phyloP scores from a whole-genome alignment of 1,140 invertebrate genomes.

The Drosophila subobscura region DNA sequence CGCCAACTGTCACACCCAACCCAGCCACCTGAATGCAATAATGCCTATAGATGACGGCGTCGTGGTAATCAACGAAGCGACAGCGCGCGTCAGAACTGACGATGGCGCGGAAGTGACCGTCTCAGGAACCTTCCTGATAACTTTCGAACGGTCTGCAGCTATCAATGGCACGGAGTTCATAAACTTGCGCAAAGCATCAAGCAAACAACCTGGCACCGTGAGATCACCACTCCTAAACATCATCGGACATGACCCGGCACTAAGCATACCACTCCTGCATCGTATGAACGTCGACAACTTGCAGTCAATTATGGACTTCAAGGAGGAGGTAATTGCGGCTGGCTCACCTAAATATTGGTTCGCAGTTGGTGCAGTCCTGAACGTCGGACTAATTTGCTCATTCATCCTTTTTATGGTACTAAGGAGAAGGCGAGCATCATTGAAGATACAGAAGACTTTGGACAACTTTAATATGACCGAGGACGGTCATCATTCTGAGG shows the following conservation, averaged over 20 bases:
- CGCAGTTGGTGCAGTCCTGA: conserved; percentile 2
- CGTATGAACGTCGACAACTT: conserved; percentile 9
- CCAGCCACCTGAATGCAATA: conserved; percentile 23
- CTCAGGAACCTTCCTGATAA: conserved; percentile 26
- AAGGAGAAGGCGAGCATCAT: conserved; percentile 8
- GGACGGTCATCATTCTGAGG: conserved; percentile 19
- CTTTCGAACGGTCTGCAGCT: conserved; percentile 13
- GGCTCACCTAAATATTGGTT: conserved; percentile 8
- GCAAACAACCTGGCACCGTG: neutral
- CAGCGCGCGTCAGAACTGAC: conserved; percentile 10
- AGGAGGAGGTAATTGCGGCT: conserved; percentile 7
- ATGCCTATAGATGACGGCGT: conserved; percentile 23
- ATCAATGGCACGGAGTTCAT: conserved; percentile 16
- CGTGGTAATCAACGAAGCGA: conserved; percentile 32
- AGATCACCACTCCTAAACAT: conserved; percentile 6
- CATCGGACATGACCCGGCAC: conserved; percentile 1
- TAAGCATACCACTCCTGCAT: conserved; percentile 18
- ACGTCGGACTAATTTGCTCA: conserved; percentile 1
- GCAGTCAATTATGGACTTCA: conserved; percentile 1
- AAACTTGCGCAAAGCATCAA: conserved; percentile 6
- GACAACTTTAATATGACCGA: conserved; percentile 14
- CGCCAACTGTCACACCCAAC: conserved; percentile 28
- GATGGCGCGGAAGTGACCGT: conserved; percentile 9
- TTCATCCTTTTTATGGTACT: conserved; percentile 7
- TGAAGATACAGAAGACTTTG: neutral